Evolutionary conservation across 2,888 invertebrate genomes (phyloP), one percentile per base, ranked within the genome.

Genomic region (Agrochola litura): DNA sequence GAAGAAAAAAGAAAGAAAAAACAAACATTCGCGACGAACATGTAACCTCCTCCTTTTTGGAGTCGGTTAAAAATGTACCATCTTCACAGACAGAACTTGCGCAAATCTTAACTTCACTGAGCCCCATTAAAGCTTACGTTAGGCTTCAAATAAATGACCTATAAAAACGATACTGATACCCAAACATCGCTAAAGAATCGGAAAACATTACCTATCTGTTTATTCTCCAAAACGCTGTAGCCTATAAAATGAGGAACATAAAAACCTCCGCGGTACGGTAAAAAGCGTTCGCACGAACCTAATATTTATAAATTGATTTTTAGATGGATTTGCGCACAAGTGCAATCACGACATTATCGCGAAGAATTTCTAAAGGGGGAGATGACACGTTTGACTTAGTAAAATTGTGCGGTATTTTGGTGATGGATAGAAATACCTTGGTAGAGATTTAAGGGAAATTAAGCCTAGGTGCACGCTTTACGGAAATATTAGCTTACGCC

Each of bases 251-350:
- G 49, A 56, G 68, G 25, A 66, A 43, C 56, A 64, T 76, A 71
- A 74, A 81, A 70, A 79, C 16, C 72, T 67, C 60, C 43, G 64
- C 30, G 41, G 49, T 65, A 61, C 61, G 61, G 54, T 60, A 60
- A 73, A 71, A 73, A 76, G 64, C 77, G 66, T 79, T 84, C 82
- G 71, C 41, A 64, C 60, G 76, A 22, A 68, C 61, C 65, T 83
- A 85, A 86, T 85, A 79, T 81, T 77, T 76, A 80, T 73, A 86
- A 86, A 85, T 85, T 85, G 83, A 70, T 81, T 85, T 85, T 83
- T 60, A 76, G 81, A 86, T 85, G 75, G 73, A 79, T 79, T 81
- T 79, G 43, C 76, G 46, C 63, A 83, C 49, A 75, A 85, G 73
- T 85, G 85, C 87, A 86, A 77, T 83, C 64, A 68, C 60, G 60